These are phyloP conservation scores for Batillaria attramentaria DNA, from an alignment of 1,140 invertebrate genomes.

Conservation along the genomic window DNA sequence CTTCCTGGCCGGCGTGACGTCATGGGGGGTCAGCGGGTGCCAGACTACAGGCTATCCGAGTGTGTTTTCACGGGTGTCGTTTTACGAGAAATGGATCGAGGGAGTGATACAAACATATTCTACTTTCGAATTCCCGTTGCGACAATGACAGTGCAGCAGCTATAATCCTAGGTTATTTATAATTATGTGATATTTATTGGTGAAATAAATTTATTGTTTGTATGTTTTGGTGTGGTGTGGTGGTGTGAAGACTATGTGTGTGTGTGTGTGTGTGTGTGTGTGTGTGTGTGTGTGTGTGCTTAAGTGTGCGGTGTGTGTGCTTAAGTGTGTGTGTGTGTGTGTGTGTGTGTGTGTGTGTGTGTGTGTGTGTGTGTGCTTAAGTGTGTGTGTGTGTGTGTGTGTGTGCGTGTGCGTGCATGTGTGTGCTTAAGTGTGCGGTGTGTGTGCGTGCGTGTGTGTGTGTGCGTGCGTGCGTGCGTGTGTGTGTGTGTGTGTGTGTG, in stretches of 20 bases:
- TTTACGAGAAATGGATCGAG: slow-evolving; percentile 69
- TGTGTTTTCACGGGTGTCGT: slow-evolving; percentile 68
- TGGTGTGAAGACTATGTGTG: background rate
- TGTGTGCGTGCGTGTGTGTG: background rate
- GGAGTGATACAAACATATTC: slow-evolving; percentile 43
- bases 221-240: slow-evolving; percentile 3
- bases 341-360: too few relatives aligned
- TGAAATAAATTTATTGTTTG: background rate
- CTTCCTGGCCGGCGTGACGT: slow-evolving; percentile 67
- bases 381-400: background rate
- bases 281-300: slow-evolving; percentile 4
- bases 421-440: too few relatives aligned
- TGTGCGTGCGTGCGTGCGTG: too few relatives aligned
- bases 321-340: background rate
- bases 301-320: background rate
- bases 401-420: background rate
- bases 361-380: too few relatives aligned
- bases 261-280: slow-evolving; percentile 5
- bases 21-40: slow-evolving; percentile 68
- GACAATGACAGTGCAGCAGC: slow-evolving; percentile 1
- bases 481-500: too few relatives aligned
- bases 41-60: slow-evolving; percentile 68
- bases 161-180: background rate
- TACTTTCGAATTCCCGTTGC: background rate
- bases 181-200: slow-evolving; percentile 2